Evolutionary conservation across 2,888 invertebrate genomes (phyloP).

Genomic region (Eudemis profundana): DNA sequence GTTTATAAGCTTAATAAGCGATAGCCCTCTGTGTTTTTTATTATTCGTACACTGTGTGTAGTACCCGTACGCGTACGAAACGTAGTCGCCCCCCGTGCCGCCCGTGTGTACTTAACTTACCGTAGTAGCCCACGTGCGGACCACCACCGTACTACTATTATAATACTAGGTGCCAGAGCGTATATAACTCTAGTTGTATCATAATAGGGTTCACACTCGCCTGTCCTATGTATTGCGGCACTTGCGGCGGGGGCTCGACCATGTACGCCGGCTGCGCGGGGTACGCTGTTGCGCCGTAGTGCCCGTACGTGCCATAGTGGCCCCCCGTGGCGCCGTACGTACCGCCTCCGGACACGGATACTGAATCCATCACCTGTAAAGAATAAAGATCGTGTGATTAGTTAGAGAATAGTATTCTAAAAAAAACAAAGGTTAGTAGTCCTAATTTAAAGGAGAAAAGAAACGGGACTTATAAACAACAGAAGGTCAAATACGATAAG

Average conservation of each 20-base stretch:
- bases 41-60: too few species aligned
- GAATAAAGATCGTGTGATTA: not conserved
- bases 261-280: constrained; percentile 78
- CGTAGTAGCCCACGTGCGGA: too few species aligned
- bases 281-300: constrained; percentile 79
- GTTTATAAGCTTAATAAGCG: too few species aligned
- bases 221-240: constrained; percentile 81
- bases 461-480: too few species aligned
- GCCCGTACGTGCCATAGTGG: constrained; percentile 80
- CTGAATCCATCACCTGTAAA: constrained; percentile 78
- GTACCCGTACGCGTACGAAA: too few species aligned
- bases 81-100: too few species aligned
- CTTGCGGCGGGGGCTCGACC: constrained; percentile 77
- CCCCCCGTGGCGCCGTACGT: constrained; percentile 70
- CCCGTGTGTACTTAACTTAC: too few species aligned
- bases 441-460: too few species aligned
- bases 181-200: not conserved
- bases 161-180: too few species aligned
- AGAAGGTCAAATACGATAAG: too few species aligned
- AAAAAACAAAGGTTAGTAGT: not conserved
- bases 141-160: too few species aligned
- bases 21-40: too few species aligned
- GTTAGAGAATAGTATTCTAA: not conserved
- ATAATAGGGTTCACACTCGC: constrained; percentile 52
- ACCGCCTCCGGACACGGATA: constrained; percentile 77